These are phyloP conservation scores for Camptogramma bilineatum DNA, from an alignment of 2,888 invertebrate species.

Conservation along the genomic window DNA sequence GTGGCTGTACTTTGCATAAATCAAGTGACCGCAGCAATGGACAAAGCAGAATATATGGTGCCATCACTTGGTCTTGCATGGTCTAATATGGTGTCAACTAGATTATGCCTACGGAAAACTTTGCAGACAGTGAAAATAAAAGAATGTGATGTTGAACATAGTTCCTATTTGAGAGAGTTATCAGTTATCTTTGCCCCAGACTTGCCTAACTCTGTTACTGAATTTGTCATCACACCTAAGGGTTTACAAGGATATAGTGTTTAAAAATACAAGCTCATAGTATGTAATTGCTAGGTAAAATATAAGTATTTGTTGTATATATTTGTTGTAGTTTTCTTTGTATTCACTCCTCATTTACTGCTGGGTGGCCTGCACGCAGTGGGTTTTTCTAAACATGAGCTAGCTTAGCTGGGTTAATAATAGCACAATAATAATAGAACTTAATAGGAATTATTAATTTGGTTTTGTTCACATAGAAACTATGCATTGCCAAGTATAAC, in stretches of 20 bases:
- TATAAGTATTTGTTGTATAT: no score
- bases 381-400: no score
- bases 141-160: slow-evolving; percentile 37
- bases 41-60: slow-evolving; percentile 56
- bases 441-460: no score
- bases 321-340: no score
- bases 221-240: slow-evolving; percentile 61
- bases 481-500: no score
- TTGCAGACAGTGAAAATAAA: slow-evolving; percentile 31
- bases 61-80: slow-evolving; percentile 78
- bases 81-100: slow-evolving; percentile 77
- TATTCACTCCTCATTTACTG: no score
- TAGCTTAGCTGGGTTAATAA: no score
- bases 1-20: slow-evolving; percentile 74
- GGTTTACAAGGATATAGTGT: slow-evolving; percentile 59
- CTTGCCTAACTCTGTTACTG: slow-evolving; percentile 54
- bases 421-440: no score
- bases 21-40: slow-evolving; percentile 73
- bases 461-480: no score
- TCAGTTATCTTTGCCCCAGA: slow-evolving; percentile 67
- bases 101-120: slow-evolving; percentile 62
- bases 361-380: no score
- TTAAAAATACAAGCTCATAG: no score
- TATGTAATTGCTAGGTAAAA: no score
- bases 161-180: slow-evolving; percentile 59